These are phyloP conservation scores for Coccyzus lansbergi DNA, from an alignment of 2,797 vertebrate species.

Conservation along the genomic window DNA sequence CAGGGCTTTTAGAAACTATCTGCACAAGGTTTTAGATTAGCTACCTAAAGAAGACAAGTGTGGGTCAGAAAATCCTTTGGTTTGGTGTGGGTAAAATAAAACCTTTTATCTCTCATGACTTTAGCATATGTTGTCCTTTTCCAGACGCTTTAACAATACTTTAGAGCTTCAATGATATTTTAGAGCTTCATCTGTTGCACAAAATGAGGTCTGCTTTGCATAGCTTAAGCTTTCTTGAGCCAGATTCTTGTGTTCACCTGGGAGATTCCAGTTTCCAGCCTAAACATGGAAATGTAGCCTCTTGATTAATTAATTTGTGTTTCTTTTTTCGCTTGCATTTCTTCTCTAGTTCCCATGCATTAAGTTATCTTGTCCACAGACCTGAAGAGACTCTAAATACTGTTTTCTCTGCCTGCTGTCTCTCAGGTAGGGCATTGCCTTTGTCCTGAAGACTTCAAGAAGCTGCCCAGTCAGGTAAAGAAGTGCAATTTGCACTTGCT, in stretches of 20 bases:
- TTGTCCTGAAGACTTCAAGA: neutral
- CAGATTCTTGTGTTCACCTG: neutral
- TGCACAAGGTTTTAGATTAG: neutral
- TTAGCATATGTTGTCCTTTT: neutral
- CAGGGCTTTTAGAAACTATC: neutral
- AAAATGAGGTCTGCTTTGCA: neutral
- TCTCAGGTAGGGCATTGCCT: neutral
- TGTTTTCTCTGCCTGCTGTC: neutral
- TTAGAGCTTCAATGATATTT: neutral
- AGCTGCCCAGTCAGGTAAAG: neutral
- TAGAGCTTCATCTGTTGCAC: neutral
- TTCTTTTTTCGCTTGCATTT: neutral
- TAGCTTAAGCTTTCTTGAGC: neutral
- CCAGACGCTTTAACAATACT: neutral
- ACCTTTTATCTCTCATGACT: neutral
- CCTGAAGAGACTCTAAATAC: neutral
- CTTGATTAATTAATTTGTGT: neutral
- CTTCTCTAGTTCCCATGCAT: neutral
- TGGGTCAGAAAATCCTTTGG: neutral
- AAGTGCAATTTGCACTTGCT: neutral
- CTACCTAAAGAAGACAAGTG: neutral
- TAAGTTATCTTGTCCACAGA: neutral
- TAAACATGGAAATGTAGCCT: neutral
- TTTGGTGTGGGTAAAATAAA: neutral
- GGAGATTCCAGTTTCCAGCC: neutral